phyloP scores from a whole-genome alignment of 2,797 vertebrate species.

The Coregonus ussuriensis region DNA sequence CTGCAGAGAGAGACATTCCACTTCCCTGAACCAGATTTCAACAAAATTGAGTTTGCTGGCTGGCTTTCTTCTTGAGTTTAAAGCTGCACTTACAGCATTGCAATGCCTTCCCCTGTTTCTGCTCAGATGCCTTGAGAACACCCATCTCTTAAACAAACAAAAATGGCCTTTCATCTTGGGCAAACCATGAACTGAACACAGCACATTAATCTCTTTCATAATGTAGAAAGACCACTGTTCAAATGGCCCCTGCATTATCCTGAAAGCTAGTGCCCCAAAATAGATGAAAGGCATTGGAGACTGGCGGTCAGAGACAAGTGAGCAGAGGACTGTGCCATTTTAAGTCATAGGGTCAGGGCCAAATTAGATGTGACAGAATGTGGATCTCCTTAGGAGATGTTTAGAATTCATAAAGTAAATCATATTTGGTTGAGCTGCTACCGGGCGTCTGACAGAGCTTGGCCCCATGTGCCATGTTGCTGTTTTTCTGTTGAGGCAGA shows the following conservation, averaged over 20 bases:
- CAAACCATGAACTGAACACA: conserved; percentile 40
- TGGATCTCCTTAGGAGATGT: conserved; percentile 37
- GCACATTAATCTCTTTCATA: conserved; percentile 63
- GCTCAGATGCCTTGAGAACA: conserved; percentile 26
- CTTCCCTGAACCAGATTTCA: conserved; percentile 21
- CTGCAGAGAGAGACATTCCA: conserved; percentile 1
- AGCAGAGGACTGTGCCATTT: conserved; percentile 17
- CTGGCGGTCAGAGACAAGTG: conserved; percentile 18
- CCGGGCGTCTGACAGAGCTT: no score
- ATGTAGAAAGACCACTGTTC: conserved; percentile 57
- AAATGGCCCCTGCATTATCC: conserved; percentile 54
- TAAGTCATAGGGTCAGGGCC: conserved; percentile 42
- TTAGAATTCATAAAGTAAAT: conserved; percentile 36
- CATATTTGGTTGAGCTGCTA: conserved; percentile 22
- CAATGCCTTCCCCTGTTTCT: conserved; percentile 30
- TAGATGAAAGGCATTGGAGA: conserved; percentile 51
- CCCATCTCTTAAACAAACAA: conserved; percentile 50
- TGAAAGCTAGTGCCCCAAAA: conserved; percentile 63
- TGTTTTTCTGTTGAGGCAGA: conserved; percentile 1
- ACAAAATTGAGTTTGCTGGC: conserved; percentile 36
- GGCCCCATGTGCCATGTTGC: no score
- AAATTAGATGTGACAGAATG: conserved; percentile 54
- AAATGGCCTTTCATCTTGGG: conserved; percentile 55
- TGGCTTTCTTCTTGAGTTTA: conserved; percentile 6
- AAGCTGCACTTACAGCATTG: conserved; percentile 11